Evolutionary conservation across 2,113 vertebrate species (phyloP).

Genomic region (Nettapus auritus): DNA sequence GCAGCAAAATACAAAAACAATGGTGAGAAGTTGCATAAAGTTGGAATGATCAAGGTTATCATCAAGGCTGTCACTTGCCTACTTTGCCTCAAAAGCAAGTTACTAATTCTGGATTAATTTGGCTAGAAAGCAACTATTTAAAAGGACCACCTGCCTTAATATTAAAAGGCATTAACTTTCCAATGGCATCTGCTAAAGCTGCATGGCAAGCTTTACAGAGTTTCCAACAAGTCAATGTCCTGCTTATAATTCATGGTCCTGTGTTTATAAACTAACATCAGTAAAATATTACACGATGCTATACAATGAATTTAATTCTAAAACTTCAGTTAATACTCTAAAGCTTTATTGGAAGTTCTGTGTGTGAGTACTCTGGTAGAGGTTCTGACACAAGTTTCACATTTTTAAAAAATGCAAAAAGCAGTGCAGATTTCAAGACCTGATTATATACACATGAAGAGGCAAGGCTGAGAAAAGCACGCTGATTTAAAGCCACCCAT

Average conservation of each 20-base stretch:
- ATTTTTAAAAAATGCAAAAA: background rate
- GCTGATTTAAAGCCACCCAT: constrained; percentile 48
- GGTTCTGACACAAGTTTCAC: background rate
- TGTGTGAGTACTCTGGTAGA: background rate
- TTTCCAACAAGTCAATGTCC: background rate
- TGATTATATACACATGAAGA: constrained; percentile 4
- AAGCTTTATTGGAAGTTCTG: background rate
- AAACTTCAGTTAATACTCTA: background rate
- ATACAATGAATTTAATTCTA: background rate
- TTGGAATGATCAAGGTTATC: background rate
- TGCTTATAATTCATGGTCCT: background rate
- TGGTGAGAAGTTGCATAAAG: background rate
- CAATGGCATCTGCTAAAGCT: background rate
- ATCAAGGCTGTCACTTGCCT: background rate
- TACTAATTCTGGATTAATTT: background rate
- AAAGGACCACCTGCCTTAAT: background rate
- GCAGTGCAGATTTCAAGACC: constrained; percentile 14
- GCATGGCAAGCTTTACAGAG: background rate
- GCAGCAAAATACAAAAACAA: background rate
- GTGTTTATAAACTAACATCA: background rate
- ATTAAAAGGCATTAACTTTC: background rate
- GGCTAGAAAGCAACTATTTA: background rate
- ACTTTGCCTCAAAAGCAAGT: background rate
- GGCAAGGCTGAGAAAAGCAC: constrained; percentile 41
- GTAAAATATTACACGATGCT: background rate